Base-by-base conservation (phyloP, 2,888 invertebrate genomes). In the Emmelina monodactyla region DNA sequence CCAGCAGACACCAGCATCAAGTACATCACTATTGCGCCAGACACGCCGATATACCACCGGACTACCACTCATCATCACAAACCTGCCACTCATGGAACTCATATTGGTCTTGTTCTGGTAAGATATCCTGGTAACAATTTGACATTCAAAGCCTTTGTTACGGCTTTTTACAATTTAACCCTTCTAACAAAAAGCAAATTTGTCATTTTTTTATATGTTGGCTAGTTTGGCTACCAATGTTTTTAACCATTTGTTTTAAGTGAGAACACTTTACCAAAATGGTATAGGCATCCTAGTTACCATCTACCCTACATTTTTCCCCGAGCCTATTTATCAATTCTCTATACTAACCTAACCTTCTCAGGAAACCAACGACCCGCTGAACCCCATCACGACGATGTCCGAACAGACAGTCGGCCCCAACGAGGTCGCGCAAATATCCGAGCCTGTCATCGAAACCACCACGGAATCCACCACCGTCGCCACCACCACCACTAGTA, bases 381-480 rank as follows among this genome's bases (percentile, higher is more conserved):
- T 63, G 0, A 69, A 62, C 38, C 73, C 72, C 0, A 72, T 73
- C 31, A 73, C 75, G 2, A 76, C 76, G 1, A 66, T 76, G 64
- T 76, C 79, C 0, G 78, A 79, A 38, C 75, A 76, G 45, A 79
- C 79, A 0, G 62, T 67, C 2, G 55, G 55, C 2, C 79, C 78
- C 0, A 68, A 66, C 38, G 71, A 75, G 45, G 55, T 72, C 5
- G 73, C 65, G 3, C 78, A 78, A 38, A 76, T 78, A 43, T 73
- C 70, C 3, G 69, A 76, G 31, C 76, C 78, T 0, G 60, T 69
- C 2, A 48, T 66, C 12, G 68, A 69, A 32, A 65, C 66, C 0
- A 69, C 69, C 0, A 62, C 69, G 0, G 64, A 64, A 28, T 58
- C 65, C 0, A 66, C 68, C 1, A 65, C 68, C 0, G 37, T 46